Evolutionary conservation across 2,888 invertebrate genomes (phyloP).

Genomic region (Priocnemis perturbator): DNA sequence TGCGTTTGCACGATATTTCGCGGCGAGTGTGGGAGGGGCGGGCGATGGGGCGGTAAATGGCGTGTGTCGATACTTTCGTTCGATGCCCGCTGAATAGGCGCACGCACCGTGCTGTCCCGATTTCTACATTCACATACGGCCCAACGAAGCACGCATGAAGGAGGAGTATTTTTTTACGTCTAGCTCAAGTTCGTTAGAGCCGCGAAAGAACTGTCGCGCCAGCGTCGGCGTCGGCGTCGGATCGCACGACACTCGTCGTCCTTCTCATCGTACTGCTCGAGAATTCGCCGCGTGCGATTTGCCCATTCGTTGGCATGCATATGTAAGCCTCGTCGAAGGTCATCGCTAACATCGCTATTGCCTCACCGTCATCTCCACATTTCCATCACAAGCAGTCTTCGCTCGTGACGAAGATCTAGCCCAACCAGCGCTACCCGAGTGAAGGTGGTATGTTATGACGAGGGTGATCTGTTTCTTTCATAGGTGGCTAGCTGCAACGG

Average conservation of each 20-base stretch:
- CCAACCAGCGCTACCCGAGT: slow-evolving; percentile 9
- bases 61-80: slow-evolving; percentile 46
- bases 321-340: background rate
- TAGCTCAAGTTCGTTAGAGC: slow-evolving; percentile 19
- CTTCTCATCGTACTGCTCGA: slow-evolving; percentile 2
- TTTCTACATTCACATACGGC: slow-evolving; percentile 20
- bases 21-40: background rate
- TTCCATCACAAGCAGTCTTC: too few relatives aligned
- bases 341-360: too few relatives aligned
- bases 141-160: slow-evolving; percentile 13
- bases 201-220: too few relatives aligned
- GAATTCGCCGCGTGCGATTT: background rate
- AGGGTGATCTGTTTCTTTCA: slow-evolving; percentile 66
- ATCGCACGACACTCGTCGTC: background rate
- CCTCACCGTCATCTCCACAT: too few relatives aligned
- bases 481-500: slow-evolving; percentile 69
- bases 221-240: too few relatives aligned
- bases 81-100: slow-evolving; percentile 29
- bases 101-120: slow-evolving; percentile 18
- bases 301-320: background rate
- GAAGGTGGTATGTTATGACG: slow-evolving; percentile 68
- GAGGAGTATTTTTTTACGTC: slow-evolving; percentile 49
- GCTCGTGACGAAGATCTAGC: too few relatives aligned
- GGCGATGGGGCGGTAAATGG: slow-evolving; percentile 37
- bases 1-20: slow-evolving; percentile 11